These are phyloP conservation scores for Netelia melanura DNA, from an alignment of 2,888 invertebrate species.

Conservation along the genomic window DNA sequence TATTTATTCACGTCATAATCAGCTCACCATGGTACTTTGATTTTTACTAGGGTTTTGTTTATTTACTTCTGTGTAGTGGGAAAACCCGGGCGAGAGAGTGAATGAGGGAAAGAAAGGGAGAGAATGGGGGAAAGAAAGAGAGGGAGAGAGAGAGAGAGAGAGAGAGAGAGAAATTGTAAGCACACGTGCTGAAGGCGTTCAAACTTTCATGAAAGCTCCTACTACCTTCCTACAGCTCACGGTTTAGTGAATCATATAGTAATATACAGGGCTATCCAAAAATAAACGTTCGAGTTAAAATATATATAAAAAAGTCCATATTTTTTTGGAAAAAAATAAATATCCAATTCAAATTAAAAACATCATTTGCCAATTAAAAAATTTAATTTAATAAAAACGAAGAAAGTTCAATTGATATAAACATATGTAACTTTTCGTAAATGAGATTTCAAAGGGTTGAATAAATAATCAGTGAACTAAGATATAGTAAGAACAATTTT, in stretches of 20 bases:
- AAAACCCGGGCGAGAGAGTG: background rate
- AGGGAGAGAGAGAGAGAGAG: background rate
- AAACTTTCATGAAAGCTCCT: conserved; percentile 7
- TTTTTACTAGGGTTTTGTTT: background rate
- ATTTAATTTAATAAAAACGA: no score
- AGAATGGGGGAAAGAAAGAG: background rate
- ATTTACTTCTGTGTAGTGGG: background rate
- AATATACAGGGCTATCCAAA: background rate
- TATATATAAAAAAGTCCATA: no score
- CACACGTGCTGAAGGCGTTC: background rate
- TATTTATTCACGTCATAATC: background rate
- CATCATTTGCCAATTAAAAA: no score
- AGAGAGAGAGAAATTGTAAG: background rate
- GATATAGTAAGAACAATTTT: no score
- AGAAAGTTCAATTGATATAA: no score
- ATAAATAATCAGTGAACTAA: no score
- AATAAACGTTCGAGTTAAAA: background rate
- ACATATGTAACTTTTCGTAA: no score
- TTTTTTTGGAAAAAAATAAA: no score
- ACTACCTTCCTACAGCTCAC: background rate
- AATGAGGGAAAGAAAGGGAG: background rate
- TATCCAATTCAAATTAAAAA: no score
- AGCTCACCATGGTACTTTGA: background rate
- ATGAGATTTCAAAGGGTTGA: no score
- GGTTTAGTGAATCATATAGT: background rate